These are phyloP conservation scores for Glaucopsyche alexis DNA, from an alignment of 2,888 invertebrate genomes.

Conservation along the genomic window DNA sequence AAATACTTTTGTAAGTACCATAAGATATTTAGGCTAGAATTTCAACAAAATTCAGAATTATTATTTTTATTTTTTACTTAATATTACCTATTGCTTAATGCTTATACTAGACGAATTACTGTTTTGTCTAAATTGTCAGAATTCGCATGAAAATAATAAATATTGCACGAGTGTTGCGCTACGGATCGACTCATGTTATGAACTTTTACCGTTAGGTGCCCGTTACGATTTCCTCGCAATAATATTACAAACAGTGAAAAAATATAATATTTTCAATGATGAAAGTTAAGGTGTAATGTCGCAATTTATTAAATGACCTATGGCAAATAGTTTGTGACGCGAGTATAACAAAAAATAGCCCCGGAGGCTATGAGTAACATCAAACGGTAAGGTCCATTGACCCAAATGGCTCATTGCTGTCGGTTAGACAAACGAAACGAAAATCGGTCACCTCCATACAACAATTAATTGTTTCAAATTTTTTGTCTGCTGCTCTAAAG, in stretches of 20 bases:
- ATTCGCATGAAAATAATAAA: background rate
- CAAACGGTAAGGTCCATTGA: slow-evolving; percentile 77
- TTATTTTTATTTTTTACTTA: too few species aligned
- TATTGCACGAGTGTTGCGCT: slow-evolving; percentile 15
- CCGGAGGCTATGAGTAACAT: slow-evolving; percentile 56
- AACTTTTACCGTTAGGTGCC: slow-evolving; percentile 32
- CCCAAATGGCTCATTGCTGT: slow-evolving; percentile 74
- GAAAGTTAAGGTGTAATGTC: slow-evolving; percentile 36
- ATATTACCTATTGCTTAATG: background rate
- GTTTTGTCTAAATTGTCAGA: background rate
- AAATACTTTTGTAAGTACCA: background rate
- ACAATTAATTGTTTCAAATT: slow-evolving; percentile 42
- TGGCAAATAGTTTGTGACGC: slow-evolving; percentile 58
- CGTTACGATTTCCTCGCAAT: slow-evolving; percentile 39
- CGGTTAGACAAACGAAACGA: slow-evolving; percentile 68
- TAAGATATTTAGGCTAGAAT: background rate
- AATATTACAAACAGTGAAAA: slow-evolving; percentile 37
- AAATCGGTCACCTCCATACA: slow-evolving; percentile 62
- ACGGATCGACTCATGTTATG: slow-evolving; percentile 9
- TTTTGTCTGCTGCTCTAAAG: slow-evolving; percentile 40
- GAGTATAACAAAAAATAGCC: slow-evolving; percentile 47
- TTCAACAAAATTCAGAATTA: background rate
- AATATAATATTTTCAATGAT: slow-evolving; percentile 39
- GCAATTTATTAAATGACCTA: slow-evolving; percentile 52
- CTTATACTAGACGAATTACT: background rate